Conservation (phyloP, 2,113 vertebrate genomes). For the Archilochus colubris region DNA sequence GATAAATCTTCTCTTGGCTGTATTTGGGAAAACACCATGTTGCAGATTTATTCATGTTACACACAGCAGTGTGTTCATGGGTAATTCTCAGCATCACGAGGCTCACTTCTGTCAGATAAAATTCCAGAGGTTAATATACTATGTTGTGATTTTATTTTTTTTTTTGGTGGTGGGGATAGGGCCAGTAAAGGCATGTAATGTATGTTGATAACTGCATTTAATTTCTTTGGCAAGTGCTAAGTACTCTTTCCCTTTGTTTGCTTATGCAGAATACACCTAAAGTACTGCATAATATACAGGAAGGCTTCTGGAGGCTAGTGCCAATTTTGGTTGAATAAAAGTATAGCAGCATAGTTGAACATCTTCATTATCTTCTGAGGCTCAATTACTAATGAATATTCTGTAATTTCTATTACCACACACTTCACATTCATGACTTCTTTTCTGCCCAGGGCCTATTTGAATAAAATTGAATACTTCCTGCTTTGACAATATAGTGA, state of each 20-base stretch:
- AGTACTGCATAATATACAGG: not conserved
- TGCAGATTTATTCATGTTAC: not conserved
- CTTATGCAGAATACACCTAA: not conserved
- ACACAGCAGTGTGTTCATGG: not conserved
- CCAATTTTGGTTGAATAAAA: conserved; percentile 20
- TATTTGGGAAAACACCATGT: not conserved
- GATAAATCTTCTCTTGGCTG: not conserved
- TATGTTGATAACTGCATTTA: not conserved
- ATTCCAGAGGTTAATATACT: not conserved
- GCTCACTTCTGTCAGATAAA: not conserved
- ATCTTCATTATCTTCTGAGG: conserved; percentile 14
- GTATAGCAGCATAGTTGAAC: not conserved
- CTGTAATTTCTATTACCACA: conserved; percentile 8
- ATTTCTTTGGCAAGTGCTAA: not conserved
- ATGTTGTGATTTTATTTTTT: not conserved
- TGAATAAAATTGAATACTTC: not conserved
- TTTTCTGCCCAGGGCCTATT: not conserved
- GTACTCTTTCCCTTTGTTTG: not conserved
- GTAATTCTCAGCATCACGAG: not conserved
- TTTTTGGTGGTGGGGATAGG: not conserved
- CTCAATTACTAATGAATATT: conserved; percentile 32
- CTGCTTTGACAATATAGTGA: not conserved
- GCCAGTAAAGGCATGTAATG: not conserved
- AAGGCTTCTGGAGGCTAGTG: not conserved
- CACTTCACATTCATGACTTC: conserved; percentile 9